These are phyloP conservation scores for Standfussiana lucernea DNA, from an alignment of 2,888 invertebrate species.

Conservation along the genomic window DNA sequence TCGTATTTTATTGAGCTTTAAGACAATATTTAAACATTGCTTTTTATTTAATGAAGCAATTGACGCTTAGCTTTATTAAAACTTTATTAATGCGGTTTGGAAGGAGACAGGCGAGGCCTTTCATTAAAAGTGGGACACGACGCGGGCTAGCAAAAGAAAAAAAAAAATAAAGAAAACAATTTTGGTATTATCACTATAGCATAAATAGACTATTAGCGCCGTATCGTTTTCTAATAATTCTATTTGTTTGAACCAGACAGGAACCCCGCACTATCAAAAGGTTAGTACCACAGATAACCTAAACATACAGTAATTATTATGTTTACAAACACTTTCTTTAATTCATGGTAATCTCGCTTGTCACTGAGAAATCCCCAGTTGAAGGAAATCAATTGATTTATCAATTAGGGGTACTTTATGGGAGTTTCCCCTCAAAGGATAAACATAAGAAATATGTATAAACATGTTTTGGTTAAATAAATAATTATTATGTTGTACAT, in stretches of 20 bases:
- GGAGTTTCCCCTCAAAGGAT: neutral
- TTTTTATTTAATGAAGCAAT: too few relatives aligned
- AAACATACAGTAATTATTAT: neutral
- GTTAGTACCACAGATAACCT: constrained; percentile 27
- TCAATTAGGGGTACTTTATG: neutral
- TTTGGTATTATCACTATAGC: too few relatives aligned
- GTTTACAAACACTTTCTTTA: constrained; percentile 27
- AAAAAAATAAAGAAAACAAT: too few relatives aligned
- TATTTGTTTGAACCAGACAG: constrained; percentile 10
- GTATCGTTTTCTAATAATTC: neutral
- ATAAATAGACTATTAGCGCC: neutral
- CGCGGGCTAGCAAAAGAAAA: too few relatives aligned
- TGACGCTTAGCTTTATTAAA: too few relatives aligned
- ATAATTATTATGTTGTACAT: neutral
- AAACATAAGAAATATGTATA: neutral
- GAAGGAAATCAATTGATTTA: constrained; percentile 8
- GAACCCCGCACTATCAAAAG: neutral
- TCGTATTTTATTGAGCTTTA: too few relatives aligned
- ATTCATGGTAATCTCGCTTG: neutral
- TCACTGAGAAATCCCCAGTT: constrained; percentile 17
- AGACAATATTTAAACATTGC: too few relatives aligned
- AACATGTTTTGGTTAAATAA: neutral
- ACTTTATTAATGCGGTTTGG: too few relatives aligned
- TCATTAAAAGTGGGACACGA: too few relatives aligned
- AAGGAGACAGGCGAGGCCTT: too few relatives aligned